These are phyloP conservation scores for Amniataba percoides DNA, from an alignment of 2,797 vertebrate species.

Conservation along the genomic window DNA sequence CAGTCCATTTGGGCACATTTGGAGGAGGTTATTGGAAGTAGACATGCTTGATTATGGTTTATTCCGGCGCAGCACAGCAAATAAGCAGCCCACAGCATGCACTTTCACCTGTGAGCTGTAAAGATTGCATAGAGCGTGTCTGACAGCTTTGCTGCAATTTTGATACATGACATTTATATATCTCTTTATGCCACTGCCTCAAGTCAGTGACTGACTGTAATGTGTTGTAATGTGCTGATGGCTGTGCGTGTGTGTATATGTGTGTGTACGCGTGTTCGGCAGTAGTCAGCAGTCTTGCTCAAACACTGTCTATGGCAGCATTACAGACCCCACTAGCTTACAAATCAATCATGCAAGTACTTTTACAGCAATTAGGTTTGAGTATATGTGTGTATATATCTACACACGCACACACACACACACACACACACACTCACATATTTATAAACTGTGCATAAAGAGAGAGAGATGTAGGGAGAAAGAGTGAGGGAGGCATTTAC, in stretches of 20 bases:
- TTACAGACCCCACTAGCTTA: constrained; percentile 58
- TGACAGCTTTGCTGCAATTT: constrained; percentile 27
- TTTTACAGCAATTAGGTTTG: constrained; percentile 63
- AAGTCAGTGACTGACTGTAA: constrained; percentile 52
- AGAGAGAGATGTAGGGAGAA: not conserved
- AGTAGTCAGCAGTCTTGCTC: constrained; percentile 75
- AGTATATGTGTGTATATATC: constrained; percentile 14
- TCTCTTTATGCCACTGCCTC: constrained; percentile 25
- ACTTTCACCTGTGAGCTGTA: constrained; percentile 20
- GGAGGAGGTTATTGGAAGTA: constrained; percentile 26
- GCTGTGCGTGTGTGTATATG: constrained; percentile 31
- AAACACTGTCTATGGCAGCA: constrained; percentile 69
- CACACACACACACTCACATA: too few relatives aligned
- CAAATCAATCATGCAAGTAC: constrained; percentile 73
- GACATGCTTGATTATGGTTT: constrained; percentile 3
- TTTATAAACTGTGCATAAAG: not conserved
- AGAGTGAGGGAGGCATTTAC: not conserved
- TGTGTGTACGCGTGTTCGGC: constrained; percentile 45
- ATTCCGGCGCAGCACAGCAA: constrained; percentile 9
- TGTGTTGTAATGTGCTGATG: constrained; percentile 54
- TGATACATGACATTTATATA: constrained; percentile 34
- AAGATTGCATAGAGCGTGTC: not conserved
- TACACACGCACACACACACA: too few relatives aligned
- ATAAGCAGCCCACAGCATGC: not conserved
- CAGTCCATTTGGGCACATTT: constrained; percentile 33